Percentiles rank a stretch among this genome's conserved stretches.
These are phyloP conservation scores for Reticulitermes speratus DNA, from an alignment of 1,140 invertebrate genomes.

Conservation along the genomic window DNA sequence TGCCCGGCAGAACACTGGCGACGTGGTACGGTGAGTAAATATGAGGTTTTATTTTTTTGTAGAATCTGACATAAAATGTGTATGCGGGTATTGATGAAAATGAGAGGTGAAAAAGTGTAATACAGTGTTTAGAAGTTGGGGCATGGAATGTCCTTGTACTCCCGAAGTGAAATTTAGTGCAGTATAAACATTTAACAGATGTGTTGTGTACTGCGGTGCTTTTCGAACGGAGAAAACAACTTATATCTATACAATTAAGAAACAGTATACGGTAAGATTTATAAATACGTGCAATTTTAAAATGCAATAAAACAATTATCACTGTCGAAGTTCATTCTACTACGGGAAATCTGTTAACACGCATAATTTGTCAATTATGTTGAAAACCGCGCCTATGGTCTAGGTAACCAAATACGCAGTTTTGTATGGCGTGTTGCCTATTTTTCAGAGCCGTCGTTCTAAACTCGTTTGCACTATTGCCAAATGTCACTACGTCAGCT, in stretches of 20 bases:
- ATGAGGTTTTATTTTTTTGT: not conserved
- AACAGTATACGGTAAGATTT: not conserved
- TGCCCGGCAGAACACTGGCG: slow-evolving; percentile 28
- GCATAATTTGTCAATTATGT: not conserved
- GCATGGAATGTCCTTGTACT: no score
- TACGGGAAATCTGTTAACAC: not conserved
- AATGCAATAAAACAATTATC: not conserved
- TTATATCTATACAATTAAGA: not conserved
- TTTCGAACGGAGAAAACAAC: not conserved
- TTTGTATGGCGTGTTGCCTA: not conserved
- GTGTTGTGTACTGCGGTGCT: not conserved
- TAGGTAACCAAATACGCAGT: slow-evolving; percentile 11
- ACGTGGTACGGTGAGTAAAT: slow-evolving; percentile 25
- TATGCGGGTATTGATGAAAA: not conserved
- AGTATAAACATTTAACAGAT: not conserved
- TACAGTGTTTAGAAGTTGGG: not conserved
- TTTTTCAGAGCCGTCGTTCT: not conserved
- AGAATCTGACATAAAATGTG: not conserved
- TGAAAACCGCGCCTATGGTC: not conserved
- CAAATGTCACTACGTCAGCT: not conserved
- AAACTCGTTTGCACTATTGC: not conserved
- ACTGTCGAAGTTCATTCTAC: not conserved
- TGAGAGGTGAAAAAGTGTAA: not conserved
- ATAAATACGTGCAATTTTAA: not conserved
- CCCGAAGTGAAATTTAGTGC: not conserved